Conservation (phyloP, 2,113 vertebrate genomes). For the Xenopus tropicalis region DNA sequence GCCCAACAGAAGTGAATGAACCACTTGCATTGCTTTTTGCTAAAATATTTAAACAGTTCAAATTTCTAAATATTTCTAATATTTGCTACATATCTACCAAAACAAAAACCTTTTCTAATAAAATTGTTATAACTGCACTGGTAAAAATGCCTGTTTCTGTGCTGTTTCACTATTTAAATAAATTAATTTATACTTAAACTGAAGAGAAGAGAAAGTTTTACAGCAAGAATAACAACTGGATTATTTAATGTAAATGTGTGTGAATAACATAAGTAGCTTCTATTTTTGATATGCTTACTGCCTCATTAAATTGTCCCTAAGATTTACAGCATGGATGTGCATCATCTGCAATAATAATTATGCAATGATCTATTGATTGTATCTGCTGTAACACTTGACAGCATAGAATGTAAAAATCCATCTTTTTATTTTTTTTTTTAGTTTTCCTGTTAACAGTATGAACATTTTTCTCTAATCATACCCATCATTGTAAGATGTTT, state of each 20-base stretch:
- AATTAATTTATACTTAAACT: too few species aligned
- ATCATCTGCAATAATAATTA: slow-evolving; percentile 86
- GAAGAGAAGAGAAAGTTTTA: too few species aligned
- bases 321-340: slow-evolving; percentile 73
- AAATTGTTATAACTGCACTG: too few species aligned
- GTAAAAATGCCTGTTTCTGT: too few species aligned
- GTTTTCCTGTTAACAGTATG: slow-evolving; percentile 32
- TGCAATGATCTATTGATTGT: slow-evolving; percentile 80
- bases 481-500: slow-evolving; percentile 50
- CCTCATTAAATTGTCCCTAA: slow-evolving; percentile 79
- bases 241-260: slow-evolving; percentile 45
- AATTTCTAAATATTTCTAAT: too few species aligned
- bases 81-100: too few species aligned
- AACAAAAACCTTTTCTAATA: too few species aligned
- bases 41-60: too few species aligned
- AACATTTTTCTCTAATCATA: slow-evolving; percentile 53
- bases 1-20: too few species aligned
- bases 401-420: slow-evolving; percentile 64
- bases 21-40: too few species aligned
- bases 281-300: slow-evolving; percentile 76
- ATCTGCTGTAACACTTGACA: slow-evolving; percentile 78
- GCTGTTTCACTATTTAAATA: too few species aligned
- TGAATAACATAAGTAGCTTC: slow-evolving; percentile 64
- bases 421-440: slow-evolving; percentile 53
- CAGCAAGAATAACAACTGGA: too few species aligned